A percentile compares a stretch with the other conserved stretches of the same genome.
These are phyloP conservation scores for Platysteira castanea DNA, from an alignment of 2,113 vertebrate species.

Conservation along the genomic window DNA sequence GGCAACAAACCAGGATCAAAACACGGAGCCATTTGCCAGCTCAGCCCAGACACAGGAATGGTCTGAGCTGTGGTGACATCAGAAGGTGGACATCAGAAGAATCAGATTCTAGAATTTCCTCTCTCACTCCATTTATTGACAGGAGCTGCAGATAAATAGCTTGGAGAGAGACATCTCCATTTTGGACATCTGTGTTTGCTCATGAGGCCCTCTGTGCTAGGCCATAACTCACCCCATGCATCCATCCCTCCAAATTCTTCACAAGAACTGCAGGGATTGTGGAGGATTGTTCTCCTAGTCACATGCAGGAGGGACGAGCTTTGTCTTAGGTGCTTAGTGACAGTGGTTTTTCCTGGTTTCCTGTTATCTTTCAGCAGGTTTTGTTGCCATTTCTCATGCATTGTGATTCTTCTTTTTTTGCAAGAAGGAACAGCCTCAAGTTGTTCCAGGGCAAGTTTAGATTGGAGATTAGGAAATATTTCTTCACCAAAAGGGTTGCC, in stretches of 20 bases:
- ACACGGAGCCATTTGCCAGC: neutral
- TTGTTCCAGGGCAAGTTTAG: neutral
- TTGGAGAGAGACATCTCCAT: neutral
- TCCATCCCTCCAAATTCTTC: neutral
- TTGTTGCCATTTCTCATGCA: neutral
- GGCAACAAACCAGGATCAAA: neutral
- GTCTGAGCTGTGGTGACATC: neutral
- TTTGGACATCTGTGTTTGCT: neutral
- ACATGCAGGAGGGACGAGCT: neutral
- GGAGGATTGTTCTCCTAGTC: neutral
- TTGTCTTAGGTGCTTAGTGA: neutral
- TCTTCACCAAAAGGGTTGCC: neutral
- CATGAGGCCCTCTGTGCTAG: neutral
- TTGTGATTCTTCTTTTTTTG: neutral
- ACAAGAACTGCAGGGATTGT: neutral
- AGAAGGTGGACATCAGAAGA: neutral
- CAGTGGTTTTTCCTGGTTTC: neutral
- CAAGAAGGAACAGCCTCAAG: neutral
- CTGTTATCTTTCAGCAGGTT: neutral
- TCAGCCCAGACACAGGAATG: neutral
- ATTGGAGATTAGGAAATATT: neutral
- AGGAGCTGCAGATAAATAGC: neutral
- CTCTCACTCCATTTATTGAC: neutral
- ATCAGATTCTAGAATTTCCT: neutral
- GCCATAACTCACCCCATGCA: neutral